Percentiles rank a stretch among this genome's conserved stretches.
These are phyloP conservation scores for Azemiops feae DNA, from an alignment of 2,113 vertebrate species.

Conservation along the genomic window DNA sequence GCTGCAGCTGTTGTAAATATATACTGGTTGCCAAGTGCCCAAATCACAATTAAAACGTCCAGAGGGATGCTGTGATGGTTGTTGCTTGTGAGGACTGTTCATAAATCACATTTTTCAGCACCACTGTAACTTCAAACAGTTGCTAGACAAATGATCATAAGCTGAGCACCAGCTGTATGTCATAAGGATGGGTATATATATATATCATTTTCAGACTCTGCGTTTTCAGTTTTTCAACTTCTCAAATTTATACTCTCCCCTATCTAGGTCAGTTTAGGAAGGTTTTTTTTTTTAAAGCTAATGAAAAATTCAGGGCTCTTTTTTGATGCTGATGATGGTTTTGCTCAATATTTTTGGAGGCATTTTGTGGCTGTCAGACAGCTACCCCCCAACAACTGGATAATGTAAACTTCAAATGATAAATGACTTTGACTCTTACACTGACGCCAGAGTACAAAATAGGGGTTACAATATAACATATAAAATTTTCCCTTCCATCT, in stretches of 20 bases:
- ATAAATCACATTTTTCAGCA: neutral
- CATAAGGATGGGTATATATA: neutral
- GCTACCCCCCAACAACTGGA: neutral
- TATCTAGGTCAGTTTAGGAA: neutral
- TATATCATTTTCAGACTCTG: neutral
- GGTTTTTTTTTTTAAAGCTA: neutral
- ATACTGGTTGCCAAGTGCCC: neutral
- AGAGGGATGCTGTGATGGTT: neutral
- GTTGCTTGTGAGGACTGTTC: neutral
- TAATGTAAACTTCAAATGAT: neutral
- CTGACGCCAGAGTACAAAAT: neutral
- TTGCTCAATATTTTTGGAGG: neutral
- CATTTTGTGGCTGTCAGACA: neutral
- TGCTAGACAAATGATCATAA: neutral
- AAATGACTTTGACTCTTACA: neutral
- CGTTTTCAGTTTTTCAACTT: neutral
- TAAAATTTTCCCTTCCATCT: neutral
- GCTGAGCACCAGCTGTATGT: neutral
- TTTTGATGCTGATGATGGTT: neutral
- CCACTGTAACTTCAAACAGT: neutral
- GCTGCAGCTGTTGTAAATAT: neutral
- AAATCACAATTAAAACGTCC: neutral
- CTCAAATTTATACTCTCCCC: neutral
- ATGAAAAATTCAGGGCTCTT: neutral
- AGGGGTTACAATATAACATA: neutral